Conservation (phyloP, 2,888 invertebrate species). For the Gryllus longicercus region DNA sequence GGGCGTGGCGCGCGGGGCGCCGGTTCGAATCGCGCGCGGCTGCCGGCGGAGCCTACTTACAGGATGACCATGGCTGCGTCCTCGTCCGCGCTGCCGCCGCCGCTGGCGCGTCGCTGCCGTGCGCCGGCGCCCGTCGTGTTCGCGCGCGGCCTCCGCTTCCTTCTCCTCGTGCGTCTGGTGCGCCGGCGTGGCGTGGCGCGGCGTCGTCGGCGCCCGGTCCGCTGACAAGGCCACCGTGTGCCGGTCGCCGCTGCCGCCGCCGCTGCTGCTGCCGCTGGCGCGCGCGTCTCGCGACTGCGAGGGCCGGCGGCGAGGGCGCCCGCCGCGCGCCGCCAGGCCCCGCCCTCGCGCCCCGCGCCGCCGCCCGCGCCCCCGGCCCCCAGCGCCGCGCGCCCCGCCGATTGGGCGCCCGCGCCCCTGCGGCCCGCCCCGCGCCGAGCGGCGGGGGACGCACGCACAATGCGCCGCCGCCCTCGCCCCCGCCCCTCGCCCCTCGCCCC, state of each 20-base stretch:
- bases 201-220: too few relatives aligned
- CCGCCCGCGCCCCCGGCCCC: neutral
- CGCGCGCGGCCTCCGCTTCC: neutral
- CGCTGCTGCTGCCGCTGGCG: neutral
- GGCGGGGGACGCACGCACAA: neutral
- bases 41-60: conserved; percentile 11
- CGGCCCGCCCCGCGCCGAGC: neutral
- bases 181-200: neutral
- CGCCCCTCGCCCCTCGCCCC: too few relatives aligned
- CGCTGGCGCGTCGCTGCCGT: neutral
- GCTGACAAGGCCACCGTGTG: neutral
- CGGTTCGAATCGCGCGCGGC: too few relatives aligned
- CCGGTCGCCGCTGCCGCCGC: neutral
- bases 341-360: neutral
- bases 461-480: conserved; percentile 18
- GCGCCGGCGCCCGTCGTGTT: neutral
- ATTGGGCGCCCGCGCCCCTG: neutral
- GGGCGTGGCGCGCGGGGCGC: neutral
- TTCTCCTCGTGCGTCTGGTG: neutral
- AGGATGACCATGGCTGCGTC: conserved; percentile 22
- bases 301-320: neutral
- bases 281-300: neutral
- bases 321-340: neutral
- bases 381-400: neutral
- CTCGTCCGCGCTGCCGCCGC: neutral